Conservation (phyloP, 2,113 vertebrate genomes). For the Smithornis capensis region DNA sequence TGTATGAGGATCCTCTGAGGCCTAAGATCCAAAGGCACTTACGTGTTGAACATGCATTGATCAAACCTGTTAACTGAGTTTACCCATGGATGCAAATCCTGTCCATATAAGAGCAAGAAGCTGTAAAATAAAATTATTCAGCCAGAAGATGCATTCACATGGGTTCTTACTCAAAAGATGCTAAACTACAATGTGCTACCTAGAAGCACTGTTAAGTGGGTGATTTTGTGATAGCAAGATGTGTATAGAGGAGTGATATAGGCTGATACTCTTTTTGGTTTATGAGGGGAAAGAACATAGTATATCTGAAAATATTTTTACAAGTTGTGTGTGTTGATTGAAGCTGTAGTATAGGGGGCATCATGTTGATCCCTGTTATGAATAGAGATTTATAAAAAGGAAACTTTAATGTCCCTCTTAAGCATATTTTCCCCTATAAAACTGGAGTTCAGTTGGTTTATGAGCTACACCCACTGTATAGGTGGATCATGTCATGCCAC, state of each 20-base stretch:
- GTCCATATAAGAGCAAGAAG: neutral
- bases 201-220: neutral
- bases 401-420: neutral
- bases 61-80: neutral
- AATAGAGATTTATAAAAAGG: neutral
- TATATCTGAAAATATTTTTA: neutral
- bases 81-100: neutral
- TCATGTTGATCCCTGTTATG: neutral
- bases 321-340: neutral
- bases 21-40: neutral
- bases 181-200: neutral
- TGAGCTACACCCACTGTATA: neutral
- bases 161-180: neutral
- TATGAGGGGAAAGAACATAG: neutral
- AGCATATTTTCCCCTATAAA: neutral
- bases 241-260: neutral
- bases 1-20: neutral
- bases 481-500: neutral
- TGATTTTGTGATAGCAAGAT: neutral
- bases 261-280: neutral
- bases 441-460: neutral
- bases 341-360: neutral
- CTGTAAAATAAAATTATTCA: neutral
- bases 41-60: fast-evolving
- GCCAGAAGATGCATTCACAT: neutral